phyloP scores from a whole-genome alignment of 2,888 invertebrate genomes.

The Girardia tigrina region DNA sequence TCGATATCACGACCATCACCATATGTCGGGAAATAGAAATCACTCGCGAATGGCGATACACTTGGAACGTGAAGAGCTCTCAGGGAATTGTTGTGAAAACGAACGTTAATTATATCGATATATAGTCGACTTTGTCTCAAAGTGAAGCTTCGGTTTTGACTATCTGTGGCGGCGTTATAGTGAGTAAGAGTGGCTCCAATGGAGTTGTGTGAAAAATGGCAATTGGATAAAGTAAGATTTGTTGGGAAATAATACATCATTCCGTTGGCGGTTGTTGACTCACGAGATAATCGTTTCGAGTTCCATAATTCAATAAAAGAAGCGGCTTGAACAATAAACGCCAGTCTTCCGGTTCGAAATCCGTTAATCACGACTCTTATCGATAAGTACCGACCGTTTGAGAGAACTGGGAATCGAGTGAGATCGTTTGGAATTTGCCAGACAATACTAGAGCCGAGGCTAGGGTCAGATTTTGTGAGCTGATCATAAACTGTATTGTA shows the following conservation, averaged over 20 bases:
- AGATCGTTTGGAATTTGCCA: constrained; percentile 55
- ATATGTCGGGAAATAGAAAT: constrained; percentile 45
- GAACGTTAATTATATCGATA: neutral
- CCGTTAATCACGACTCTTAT: constrained; percentile 44
- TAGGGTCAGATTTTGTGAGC: neutral
- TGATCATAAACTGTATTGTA: neutral
- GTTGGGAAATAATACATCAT: constrained; percentile 30
- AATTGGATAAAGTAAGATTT: neutral
- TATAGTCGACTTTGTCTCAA: constrained; percentile 38
- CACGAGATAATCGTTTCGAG: neutral
- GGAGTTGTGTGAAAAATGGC: constrained; percentile 18
- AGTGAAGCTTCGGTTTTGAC: constrained; percentile 45
- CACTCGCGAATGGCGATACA: constrained; percentile 44
- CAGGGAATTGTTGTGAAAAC: constrained; percentile 39
- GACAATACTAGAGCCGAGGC: constrained; percentile 39
- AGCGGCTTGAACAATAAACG: constrained; percentile 41
- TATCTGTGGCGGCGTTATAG: constrained; percentile 49
- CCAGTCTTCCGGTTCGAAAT: constrained; percentile 43
- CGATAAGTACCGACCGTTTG: constrained; percentile 53
- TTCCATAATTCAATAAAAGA: neutral
- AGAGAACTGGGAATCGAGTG: constrained; percentile 65
- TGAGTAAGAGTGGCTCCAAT: constrained; percentile 46
- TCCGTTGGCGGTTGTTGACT: neutral
- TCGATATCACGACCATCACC: constrained; percentile 43
- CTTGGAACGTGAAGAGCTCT: constrained; percentile 48